Evolutionary conservation across 2,113 vertebrate species (phyloP).

Genomic region (Micromys minutus): DNA sequence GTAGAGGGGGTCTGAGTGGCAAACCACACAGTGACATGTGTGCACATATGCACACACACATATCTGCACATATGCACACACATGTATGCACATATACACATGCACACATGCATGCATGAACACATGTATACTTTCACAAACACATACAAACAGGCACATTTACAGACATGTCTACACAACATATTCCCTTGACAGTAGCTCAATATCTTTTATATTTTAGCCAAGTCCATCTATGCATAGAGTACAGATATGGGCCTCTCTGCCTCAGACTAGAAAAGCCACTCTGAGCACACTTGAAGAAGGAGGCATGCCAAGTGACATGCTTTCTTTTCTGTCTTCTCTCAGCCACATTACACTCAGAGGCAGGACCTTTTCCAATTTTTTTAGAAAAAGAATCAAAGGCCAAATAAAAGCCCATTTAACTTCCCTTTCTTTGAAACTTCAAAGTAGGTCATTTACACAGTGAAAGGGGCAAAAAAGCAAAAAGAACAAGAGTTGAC

Average conservation of each 20-base stretch:
- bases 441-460: slow-evolving; percentile 80
- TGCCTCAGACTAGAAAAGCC: neutral
- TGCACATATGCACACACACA: neutral
- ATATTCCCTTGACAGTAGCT: neutral
- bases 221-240: neutral
- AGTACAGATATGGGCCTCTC: neutral
- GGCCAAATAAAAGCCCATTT: slow-evolving; percentile 78
- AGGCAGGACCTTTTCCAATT: slow-evolving; percentile 68
- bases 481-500: slow-evolving; percentile 57
- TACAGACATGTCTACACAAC: neutral
- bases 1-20: neutral
- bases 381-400: slow-evolving; percentile 70
- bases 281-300: neutral
- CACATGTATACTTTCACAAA: neutral
- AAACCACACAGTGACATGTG: neutral
- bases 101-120: neutral
- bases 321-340: slow-evolving; percentile 13
- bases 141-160: neutral
- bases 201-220: neutral
- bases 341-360: slow-evolving; percentile 57
- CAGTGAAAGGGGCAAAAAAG: slow-evolving; percentile 48
- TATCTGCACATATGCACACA: neutral
- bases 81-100: neutral
- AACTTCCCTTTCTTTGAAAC: slow-evolving; percentile 76
- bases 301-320: neutral